These are phyloP conservation scores for Tenthredo mesomela DNA, from an alignment of 2,888 invertebrate genomes.

Conservation along the genomic window DNA sequence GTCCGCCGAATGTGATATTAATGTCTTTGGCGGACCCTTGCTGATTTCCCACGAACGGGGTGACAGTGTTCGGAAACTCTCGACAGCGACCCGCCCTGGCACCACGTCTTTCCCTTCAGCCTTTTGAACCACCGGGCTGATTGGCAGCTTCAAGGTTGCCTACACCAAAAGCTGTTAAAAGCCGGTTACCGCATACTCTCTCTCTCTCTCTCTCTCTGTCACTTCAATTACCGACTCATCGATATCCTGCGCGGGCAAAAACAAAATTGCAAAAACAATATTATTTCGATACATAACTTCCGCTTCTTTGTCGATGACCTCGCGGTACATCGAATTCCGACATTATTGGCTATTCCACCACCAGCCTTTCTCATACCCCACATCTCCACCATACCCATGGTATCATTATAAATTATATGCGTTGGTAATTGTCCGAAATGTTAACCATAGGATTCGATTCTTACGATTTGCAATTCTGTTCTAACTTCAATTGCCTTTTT, in stretches of 20 bases:
- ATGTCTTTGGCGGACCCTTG: constrained; percentile 16
- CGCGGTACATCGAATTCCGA: constrained; percentile 5
- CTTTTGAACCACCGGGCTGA: constrained; percentile 7
- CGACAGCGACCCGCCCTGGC: background rate
- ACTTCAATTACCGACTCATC: background rate
- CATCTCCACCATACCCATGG: background rate
- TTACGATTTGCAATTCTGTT: too few species aligned
- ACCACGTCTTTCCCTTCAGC: background rate
- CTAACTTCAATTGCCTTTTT: background rate
- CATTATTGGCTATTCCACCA: constrained; percentile 12
- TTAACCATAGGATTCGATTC: background rate
- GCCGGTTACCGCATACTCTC: background rate
- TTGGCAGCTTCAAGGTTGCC: constrained; percentile 36
- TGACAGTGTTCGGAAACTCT: constrained; percentile 18
- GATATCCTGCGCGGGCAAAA: background rate
- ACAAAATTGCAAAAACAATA: background rate
- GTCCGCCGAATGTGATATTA: constrained; percentile 37
- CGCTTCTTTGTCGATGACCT: constrained; percentile 3
- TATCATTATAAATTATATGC: background rate
- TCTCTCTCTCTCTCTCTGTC: background rate
- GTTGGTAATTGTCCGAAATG: background rate
- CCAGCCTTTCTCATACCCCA: background rate
- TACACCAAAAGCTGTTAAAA: background rate
- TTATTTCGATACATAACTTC: constrained; percentile 4
- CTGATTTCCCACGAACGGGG: background rate